Conservation (phyloP, 53 echinoderm and acorn worm species). For the Hippasteria phrygiana region DNA sequence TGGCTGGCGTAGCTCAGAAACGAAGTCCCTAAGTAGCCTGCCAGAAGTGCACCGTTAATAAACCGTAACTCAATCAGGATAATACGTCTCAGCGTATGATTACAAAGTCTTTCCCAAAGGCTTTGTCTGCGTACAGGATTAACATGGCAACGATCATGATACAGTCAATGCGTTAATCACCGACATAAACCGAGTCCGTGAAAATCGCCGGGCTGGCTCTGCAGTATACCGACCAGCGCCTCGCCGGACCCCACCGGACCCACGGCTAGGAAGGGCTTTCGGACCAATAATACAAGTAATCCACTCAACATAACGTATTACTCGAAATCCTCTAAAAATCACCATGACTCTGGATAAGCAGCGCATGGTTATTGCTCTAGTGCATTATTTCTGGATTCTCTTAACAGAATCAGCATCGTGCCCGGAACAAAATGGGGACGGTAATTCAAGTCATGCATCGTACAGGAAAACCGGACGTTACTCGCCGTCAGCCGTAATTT, state of each 20-base stretch:
- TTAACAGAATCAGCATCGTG: neutral
- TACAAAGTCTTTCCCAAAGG: neutral
- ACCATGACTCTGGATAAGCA: neutral
- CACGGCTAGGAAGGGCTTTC: neutral
- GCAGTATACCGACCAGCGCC: neutral
- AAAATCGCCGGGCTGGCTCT: neutral
- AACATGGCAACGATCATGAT: neutral
- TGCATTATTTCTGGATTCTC: neutral
- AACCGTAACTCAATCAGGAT: no score
- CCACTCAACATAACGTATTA: constrained; percentile 50
- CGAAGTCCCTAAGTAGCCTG: no score
- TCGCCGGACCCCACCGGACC: neutral
- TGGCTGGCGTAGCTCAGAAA: no score
- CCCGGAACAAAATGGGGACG: neutral
- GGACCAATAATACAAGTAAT: constrained; percentile 46
- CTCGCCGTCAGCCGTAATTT: constrained; percentile 49
- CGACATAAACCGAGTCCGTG: neutral
- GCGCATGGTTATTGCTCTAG: neutral
- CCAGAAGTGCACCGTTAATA: no score
- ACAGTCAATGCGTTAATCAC: neutral
- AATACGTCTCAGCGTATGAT: neutral
- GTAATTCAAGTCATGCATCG: neutral
- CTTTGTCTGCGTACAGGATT: neutral
- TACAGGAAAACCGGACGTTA: neutral
- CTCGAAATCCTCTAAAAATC: neutral